Conservation (phyloP, 2,113 vertebrate genomes). For the Chionis minor region DNA sequence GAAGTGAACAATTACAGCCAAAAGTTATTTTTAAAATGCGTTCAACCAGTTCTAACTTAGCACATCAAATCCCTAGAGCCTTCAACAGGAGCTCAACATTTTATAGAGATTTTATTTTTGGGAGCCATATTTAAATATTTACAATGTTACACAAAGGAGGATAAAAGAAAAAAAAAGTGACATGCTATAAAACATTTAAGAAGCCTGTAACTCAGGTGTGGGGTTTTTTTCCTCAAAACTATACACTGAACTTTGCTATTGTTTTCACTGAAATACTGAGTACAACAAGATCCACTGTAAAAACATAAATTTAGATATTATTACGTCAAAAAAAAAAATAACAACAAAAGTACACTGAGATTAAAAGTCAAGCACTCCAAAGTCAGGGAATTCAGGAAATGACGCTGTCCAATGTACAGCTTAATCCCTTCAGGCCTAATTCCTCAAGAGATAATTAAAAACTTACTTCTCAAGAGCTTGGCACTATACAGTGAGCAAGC, state of each 20-base stretch:
- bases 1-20: background rate
- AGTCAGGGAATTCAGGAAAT: background rate
- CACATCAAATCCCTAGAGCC: background rate
- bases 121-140: constrained; percentile 61
- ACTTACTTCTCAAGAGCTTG: background rate
- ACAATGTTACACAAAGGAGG: constrained; percentile 16
- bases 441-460: background rate
- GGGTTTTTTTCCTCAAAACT: background rate
- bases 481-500: background rate
- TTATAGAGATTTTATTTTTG: constrained; percentile 51
- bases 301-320: background rate
- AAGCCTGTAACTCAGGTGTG: background rate
- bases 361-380: background rate
- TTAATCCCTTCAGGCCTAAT: background rate
- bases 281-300: background rate
- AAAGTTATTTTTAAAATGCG: constrained; percentile 12
- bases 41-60: background rate
- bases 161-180: background rate
- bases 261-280: background rate
- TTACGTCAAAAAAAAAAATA: background rate
- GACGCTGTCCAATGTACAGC: background rate
- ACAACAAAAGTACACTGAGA: background rate
- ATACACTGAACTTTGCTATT: background rate
- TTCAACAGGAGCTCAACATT: constrained; percentile 16
- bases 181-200: constrained; percentile 39